Percentiles rank a stretch among this genome's conserved stretches.
phyloP scores from a whole-genome alignment of 2,797 vertebrate genomes.

The Acipenser oxyrinchus region DNA sequence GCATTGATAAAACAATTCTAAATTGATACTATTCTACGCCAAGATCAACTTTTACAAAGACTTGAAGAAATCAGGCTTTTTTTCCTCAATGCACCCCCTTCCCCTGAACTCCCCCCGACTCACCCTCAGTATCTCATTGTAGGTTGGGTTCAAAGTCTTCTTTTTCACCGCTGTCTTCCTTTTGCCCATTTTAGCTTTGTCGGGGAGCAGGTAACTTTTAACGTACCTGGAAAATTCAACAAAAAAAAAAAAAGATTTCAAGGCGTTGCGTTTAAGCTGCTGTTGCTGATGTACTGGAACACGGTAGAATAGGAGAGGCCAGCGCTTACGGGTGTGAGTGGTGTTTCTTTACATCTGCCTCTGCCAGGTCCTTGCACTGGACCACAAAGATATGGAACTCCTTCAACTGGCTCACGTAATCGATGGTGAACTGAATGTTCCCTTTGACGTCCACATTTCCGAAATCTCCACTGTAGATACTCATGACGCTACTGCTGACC shows the following conservation, averaged over 20 bases:
- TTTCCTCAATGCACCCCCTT: no score
- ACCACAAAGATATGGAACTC: slow-evolving; percentile 87
- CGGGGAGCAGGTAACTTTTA: slow-evolving; percentile 86
- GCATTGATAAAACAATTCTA: no score
- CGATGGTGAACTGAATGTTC: slow-evolving; percentile 77
- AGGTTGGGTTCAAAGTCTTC: slow-evolving; percentile 85
- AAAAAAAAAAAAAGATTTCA: not conserved
- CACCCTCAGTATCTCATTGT: slow-evolving; percentile 92
- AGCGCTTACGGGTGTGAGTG: slow-evolving; percentile 84
- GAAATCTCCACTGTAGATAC: slow-evolving; percentile 69
- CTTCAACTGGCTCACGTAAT: slow-evolving; percentile 76
- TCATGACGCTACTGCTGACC: slow-evolving; percentile 79
- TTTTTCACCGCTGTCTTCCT: slow-evolving; percentile 90
- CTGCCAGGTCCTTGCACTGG: slow-evolving; percentile 77
- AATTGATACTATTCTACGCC: no score
- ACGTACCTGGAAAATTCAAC: slow-evolving; percentile 72
- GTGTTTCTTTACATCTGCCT: slow-evolving; percentile 74
- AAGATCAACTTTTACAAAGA: no score
- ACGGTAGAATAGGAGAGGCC: no score
- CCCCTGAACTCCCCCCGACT: slow-evolving; percentile 16
- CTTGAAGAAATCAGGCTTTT: no score
- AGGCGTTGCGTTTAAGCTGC: no score
- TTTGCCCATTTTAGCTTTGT: slow-evolving; percentile 84
- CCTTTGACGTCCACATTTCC: slow-evolving; percentile 76
- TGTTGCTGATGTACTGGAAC: no score